A percentile compares a stretch with the other conserved stretches of the same genome.
phyloP scores from a whole-genome alignment of 2,797 vertebrate species.

The Euphonia xanthogaster region DNA sequence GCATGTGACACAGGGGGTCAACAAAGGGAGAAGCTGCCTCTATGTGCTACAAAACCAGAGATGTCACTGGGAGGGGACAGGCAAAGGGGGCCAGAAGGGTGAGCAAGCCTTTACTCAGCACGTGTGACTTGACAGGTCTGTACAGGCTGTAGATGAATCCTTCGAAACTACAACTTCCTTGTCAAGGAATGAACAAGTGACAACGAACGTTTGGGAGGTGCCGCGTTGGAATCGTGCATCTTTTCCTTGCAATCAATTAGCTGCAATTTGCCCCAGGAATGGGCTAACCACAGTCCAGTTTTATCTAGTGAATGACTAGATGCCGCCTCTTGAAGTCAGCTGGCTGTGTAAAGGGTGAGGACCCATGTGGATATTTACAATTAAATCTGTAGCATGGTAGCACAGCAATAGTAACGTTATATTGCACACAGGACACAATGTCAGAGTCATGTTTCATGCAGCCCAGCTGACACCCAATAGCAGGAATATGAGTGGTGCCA shows the following conservation, averaged over 20 bases:
- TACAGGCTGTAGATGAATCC: neutral
- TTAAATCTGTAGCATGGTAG: neutral
- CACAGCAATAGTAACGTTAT: neutral
- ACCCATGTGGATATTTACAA: neutral
- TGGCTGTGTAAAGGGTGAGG: neutral
- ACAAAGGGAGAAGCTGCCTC: neutral
- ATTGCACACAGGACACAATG: neutral
- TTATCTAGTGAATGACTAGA: neutral
- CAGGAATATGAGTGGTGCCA: neutral
- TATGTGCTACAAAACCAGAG: neutral
- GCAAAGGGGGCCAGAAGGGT: neutral
- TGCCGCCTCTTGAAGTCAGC: neutral
- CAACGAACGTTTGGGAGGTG: neutral
- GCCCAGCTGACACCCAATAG: neutral
- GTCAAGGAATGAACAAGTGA: neutral
- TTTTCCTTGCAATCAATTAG: neutral
- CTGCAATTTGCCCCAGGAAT: neutral
- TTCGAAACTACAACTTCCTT: neutral
- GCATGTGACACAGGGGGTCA: neutral
- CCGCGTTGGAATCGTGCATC: rapidly evolving
- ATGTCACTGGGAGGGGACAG: neutral
- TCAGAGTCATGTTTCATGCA: neutral
- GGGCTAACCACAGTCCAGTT: neutral
- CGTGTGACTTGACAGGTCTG: neutral
- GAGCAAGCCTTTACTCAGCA: neutral